Evolutionary conservation across 2,888 invertebrate species (phyloP).

Genomic region (Eupithecia abbreviata): DNA sequence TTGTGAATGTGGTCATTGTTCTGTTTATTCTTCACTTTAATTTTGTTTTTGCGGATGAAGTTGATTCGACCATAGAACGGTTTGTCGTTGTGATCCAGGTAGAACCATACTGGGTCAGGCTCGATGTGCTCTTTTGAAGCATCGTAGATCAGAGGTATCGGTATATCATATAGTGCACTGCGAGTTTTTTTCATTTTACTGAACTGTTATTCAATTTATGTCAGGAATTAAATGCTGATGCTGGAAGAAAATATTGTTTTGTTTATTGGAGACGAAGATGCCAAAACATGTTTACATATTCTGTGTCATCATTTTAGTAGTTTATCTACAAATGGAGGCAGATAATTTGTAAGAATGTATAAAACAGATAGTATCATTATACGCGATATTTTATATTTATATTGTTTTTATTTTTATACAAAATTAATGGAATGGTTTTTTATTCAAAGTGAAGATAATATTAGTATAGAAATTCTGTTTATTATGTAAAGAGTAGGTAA

Average conservation of each 20-base stretch:
- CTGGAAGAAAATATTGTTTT: neutral
- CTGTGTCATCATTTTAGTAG: neutral
- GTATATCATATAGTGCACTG: neutral
- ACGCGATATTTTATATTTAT: neutral
- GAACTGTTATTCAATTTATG: neutral
- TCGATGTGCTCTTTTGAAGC: neutral
- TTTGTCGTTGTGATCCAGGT: neutral
- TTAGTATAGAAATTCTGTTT: no score
- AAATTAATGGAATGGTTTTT: neutral
- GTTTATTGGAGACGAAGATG: no score
- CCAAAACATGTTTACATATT: neutral
- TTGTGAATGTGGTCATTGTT: neutral
- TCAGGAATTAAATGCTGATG: no score
- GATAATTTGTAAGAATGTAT: conserved; percentile 1
- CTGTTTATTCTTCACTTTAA: neutral
- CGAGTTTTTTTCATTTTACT: neutral
- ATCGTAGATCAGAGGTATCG: conserved; percentile 4
- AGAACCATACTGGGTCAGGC: neutral
- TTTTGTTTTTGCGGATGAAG: neutral
- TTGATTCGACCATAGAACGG: neutral
- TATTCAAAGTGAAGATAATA: neutral
- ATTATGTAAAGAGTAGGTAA: no score
- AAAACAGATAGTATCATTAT: conserved; percentile 6
- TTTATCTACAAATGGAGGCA: conserved; percentile 3
- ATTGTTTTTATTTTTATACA: neutral